Conservation (phyloP, 2,888 invertebrate genomes). For the Ichneumoninae sp. region DNA sequence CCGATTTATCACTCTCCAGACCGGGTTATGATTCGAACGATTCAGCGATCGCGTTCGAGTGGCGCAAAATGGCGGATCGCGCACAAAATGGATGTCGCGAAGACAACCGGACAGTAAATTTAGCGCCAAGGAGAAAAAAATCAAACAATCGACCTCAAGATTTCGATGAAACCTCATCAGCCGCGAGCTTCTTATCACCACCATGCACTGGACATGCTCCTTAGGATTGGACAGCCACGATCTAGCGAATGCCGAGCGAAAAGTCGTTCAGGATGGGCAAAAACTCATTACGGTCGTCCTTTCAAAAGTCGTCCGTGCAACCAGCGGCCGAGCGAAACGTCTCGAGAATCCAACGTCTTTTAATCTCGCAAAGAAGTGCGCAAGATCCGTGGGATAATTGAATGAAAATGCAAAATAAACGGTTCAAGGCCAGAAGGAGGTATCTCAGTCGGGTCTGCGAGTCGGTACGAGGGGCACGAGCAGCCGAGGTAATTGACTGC, state of each 20-base stretch:
- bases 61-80: background rate
- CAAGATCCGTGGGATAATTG: conserved; percentile 2
- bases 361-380: background rate
- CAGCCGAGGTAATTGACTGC: conserved; percentile 51
- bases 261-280: background rate
- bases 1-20: background rate
- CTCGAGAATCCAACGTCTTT: background rate
- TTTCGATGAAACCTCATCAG: background rate
- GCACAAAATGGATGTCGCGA: background rate
- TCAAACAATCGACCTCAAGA: background rate
- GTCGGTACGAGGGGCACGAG: background rate
- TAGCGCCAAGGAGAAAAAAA: no score
- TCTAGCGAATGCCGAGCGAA: background rate
- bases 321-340: background rate
- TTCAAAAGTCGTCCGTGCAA: background rate
- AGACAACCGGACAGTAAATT: no score
- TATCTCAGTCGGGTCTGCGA: background rate
- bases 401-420: conserved; percentile 23
- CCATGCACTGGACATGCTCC: background rate
- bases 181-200: background rate
- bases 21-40: background rate
- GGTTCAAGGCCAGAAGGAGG: conserved; percentile 8
- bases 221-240: background rate
- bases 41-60: background rate
- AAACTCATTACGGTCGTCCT: background rate